These are phyloP conservation scores for Empis stercorea DNA, from an alignment of 2,888 invertebrate species.

Conservation along the genomic window DNA sequence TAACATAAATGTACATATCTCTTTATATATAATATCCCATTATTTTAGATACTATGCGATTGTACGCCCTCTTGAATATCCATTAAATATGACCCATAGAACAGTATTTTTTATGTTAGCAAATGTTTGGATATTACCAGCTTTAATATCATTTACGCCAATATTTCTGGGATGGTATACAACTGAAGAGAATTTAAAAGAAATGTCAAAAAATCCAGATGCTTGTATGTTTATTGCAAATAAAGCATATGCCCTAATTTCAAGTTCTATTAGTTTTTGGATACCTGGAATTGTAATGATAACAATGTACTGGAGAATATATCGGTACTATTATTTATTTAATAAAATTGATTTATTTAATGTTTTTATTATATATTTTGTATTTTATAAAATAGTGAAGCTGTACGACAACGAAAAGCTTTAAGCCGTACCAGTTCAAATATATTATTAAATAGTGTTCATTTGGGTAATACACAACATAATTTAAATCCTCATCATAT, in stretches of 20 bases:
- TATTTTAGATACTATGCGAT: slow-evolving; percentile 69
- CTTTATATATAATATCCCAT: too few species aligned
- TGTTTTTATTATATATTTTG: not conserved
- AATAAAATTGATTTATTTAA: not conserved
- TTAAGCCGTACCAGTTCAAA: slow-evolving; percentile 75
- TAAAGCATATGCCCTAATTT: slow-evolving; percentile 73
- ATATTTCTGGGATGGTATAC: slow-evolving; percentile 95
- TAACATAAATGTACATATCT: too few species aligned
- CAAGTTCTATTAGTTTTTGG: slow-evolving; percentile 86
- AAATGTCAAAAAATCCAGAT: slow-evolving; percentile 48
- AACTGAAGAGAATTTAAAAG: slow-evolving; percentile 58
- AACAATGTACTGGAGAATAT: slow-evolving; percentile 78
- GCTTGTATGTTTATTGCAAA: slow-evolving; percentile 76
- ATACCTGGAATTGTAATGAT: slow-evolving; percentile 87
- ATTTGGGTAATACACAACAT: slow-evolving; percentile 66
- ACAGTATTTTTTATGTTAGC: slow-evolving; percentile 69
- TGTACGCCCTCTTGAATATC: slow-evolving; percentile 86
- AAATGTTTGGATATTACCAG: slow-evolving; percentile 85
- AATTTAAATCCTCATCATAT: slow-evolving; percentile 46
- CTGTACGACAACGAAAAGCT: slow-evolving; percentile 69
- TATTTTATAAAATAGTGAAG: slow-evolving; percentile 44
- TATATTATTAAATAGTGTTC: slow-evolving; percentile 71
- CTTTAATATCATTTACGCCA: slow-evolving; percentile 83
- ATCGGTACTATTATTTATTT: slow-evolving; percentile 31
- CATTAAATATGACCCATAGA: slow-evolving; percentile 79